Percentiles rank a stretch among this genome's conserved stretches.
These are phyloP conservation scores for Rallus crepitans DNA, from an alignment of 2,797 vertebrate genomes.

Conservation along the genomic window DNA sequence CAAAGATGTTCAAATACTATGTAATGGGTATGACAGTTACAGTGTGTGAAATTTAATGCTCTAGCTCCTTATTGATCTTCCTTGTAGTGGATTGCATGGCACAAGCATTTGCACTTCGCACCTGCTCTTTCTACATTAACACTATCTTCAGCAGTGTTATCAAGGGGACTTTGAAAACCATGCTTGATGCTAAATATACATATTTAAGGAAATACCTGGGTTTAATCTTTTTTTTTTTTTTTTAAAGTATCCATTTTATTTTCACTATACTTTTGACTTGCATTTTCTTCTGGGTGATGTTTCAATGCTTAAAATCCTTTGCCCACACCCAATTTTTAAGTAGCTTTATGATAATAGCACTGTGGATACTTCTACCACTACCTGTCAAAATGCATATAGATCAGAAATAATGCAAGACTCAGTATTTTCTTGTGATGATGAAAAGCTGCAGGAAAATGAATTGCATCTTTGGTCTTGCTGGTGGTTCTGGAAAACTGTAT, in stretches of 20 bases:
- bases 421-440: not conserved
- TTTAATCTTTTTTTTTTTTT: not conserved
- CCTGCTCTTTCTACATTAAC: slow-evolving; percentile 82
- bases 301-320: not conserved
- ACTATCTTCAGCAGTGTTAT: slow-evolving; percentile 77
- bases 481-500: not conserved
- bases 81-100: slow-evolving; percentile 53
- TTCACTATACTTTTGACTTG: not conserved
- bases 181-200: not conserved
- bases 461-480: not conserved
- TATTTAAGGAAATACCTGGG: not conserved
- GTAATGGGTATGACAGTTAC: slow-evolving; percentile 77
- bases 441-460: not conserved
- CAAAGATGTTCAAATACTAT: slow-evolving; percentile 37
- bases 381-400: not conserved
- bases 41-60: slow-evolving; percentile 85
- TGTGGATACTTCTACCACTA: not conserved
- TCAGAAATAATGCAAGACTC: not conserved
- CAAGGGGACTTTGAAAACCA: slow-evolving; percentile 66
- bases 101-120: slow-evolving; percentile 71
- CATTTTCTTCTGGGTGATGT: not conserved
- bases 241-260: not conserved
- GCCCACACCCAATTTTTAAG: rapidly evolving
- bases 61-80: slow-evolving; percentile 84
- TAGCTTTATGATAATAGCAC: not conserved